Percentiles rank a stretch among this genome's conserved stretches.
Conservation (phyloP, 2,888 invertebrate species). For the Masnerella sp. region DNA sequence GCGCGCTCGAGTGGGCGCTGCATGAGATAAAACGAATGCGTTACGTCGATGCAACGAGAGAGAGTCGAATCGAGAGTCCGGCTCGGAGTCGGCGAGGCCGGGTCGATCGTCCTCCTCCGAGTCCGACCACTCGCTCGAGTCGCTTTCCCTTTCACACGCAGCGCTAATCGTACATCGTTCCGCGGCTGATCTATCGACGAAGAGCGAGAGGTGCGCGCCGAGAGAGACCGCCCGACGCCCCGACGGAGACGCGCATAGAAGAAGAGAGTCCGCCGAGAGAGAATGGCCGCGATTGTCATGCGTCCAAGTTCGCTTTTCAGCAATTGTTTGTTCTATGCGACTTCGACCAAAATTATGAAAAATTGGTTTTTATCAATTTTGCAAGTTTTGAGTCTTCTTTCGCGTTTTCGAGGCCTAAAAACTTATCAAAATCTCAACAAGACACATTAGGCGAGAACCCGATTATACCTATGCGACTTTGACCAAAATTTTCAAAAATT, state of each 20-base stretch:
- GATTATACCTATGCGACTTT: too few relatives aligned
- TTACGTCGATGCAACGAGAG: conserved; percentile 69
- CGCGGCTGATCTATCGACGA: conserved; percentile 68
- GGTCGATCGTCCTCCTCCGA: conserved; percentile 69
- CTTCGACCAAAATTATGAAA: too few relatives aligned
- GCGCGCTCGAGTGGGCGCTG: conserved; percentile 56
- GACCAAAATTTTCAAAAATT: too few relatives aligned
- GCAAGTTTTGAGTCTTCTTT: too few relatives aligned
- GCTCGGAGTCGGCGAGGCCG: conserved; percentile 61
- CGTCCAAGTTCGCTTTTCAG: conserved; percentile 57
- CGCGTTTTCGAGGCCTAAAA: too few relatives aligned
- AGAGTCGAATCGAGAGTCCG: conserved; percentile 67
- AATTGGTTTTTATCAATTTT: too few relatives aligned
- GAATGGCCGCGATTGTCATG: conserved; percentile 55
- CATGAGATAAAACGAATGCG: conserved; percentile 66
- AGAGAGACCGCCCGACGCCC: conserved; percentile 54
- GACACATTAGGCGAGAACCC: too few relatives aligned
- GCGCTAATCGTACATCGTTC: conserved; percentile 75
- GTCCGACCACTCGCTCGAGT: conserved; percentile 70
- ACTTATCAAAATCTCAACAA: too few relatives aligned
- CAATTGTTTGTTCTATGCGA: conserved; percentile 43
- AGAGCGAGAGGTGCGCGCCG: conserved; percentile 59
- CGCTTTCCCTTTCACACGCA: conserved; percentile 77
- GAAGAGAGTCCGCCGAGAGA: conserved; percentile 47
- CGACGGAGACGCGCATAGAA: conserved; percentile 41